phyloP scores from a whole-genome alignment of 2,888 invertebrate species.

The Scaptomyza caliginosa region DNA sequence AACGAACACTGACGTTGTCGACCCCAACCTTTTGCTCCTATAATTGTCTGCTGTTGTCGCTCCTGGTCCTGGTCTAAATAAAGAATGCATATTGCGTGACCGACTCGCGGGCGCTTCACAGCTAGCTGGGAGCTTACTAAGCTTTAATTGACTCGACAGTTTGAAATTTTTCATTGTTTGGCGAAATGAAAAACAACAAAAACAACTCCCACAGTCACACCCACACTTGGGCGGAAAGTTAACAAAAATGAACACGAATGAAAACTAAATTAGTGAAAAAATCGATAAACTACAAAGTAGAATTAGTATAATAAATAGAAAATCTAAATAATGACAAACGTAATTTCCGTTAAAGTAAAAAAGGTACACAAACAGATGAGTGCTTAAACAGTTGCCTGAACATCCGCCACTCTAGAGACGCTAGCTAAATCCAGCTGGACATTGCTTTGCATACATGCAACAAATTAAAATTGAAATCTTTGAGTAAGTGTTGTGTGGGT shows the following conservation, averaged over 20 bases:
- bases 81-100: slow-evolving; percentile 63
- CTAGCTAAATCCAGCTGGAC: slow-evolving; percentile 18
- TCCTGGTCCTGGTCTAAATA: slow-evolving; percentile 38
- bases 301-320: slow-evolving; percentile 12
- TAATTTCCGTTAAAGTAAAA: slow-evolving; percentile 48
- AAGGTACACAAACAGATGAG: slow-evolving; percentile 27
- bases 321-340: slow-evolving; percentile 20
- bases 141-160: slow-evolving; percentile 57
- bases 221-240: not conserved
- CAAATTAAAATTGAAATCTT: slow-evolving; percentile 55
- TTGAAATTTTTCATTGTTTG: slow-evolving; percentile 31
- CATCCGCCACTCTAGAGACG: slow-evolving; percentile 32
- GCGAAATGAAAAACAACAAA: not conserved
- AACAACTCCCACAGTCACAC: slow-evolving; percentile 17
- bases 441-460: slow-evolving; percentile 45
- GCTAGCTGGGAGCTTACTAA: slow-evolving; percentile 24
- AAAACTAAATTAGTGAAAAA: slow-evolving; percentile 21
- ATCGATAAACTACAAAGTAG: slow-evolving; percentile 29
- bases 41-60: slow-evolving; percentile 21
- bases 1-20: slow-evolving; percentile 25
- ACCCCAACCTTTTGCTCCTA: slow-evolving; percentile 1
- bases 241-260: slow-evolving; percentile 35
- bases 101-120: not conserved
- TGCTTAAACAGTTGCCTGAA: slow-evolving; percentile 39
- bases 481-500: not conserved